These are phyloP conservation scores for Dasypolia templi DNA, from an alignment of 2,888 invertebrate species.

Conservation along the genomic window DNA sequence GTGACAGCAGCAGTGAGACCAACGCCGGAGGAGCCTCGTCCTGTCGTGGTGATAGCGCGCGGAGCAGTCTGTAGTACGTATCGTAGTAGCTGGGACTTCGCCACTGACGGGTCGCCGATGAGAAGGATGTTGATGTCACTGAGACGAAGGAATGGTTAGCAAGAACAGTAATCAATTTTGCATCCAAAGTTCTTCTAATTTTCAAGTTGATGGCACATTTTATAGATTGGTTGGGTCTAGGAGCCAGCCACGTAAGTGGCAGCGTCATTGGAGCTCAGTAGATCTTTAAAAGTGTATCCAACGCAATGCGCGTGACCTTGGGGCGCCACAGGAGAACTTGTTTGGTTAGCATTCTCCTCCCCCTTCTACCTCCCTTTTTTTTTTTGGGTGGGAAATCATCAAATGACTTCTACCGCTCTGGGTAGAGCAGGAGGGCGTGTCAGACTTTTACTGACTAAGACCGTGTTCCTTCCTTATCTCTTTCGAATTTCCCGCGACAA, in stretches of 20 bases:
- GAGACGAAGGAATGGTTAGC: slow-evolving; percentile 1
- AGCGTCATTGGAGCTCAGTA: background rate
- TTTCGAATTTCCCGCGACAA: no score
- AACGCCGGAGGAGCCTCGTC: slow-evolving; percentile 99
- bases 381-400: no score
- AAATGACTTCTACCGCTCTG: no score
- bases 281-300: background rate
- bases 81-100: slow-evolving; percentile 98
- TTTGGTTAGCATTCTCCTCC: no score
- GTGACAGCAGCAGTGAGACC: slow-evolving; percentile 99
- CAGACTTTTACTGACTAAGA: no score
- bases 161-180: background rate
- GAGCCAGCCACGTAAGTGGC: background rate
- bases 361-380: no score
- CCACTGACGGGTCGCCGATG: slow-evolving; percentile 99
- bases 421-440: no score
- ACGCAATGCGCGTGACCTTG: no score
- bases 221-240: background rate
- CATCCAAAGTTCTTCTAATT: background rate
- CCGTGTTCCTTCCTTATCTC: no score
- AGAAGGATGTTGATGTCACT: slow-evolving; percentile 96
- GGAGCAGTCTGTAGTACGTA: slow-evolving; percentile 99
- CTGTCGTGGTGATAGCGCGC: slow-evolving; percentile 98
- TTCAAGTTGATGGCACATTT: background rate
- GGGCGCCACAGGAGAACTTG: no score